phyloP scores from a whole-genome alignment of 1,140 invertebrate genomes.

The Zeugodacus cucurbitae region DNA sequence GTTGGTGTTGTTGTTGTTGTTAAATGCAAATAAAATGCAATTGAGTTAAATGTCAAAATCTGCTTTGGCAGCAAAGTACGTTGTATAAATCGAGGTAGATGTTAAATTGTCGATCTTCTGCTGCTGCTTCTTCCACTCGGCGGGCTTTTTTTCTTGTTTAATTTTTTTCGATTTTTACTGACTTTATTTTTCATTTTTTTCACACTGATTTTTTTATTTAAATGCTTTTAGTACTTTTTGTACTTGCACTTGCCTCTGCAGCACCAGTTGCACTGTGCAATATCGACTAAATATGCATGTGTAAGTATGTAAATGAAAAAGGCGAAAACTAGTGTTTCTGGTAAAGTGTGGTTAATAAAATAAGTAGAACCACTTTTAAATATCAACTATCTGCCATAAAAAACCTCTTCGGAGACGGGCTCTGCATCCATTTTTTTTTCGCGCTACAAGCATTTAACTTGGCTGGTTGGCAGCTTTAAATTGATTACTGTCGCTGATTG shows the following conservation, averaged over 20 bases:
- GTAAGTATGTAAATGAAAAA: background rate
- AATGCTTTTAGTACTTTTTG: background rate
- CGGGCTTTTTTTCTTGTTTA: background rate
- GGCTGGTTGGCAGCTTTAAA: slow-evolving; percentile 3
- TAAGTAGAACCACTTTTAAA: slow-evolving; percentile 21
- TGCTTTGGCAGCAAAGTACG: slow-evolving; percentile 12
- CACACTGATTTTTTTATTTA: background rate
- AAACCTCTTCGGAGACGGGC: background rate
- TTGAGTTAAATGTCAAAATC: slow-evolving; percentile 38
- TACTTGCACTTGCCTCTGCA: slow-evolving; percentile 7
- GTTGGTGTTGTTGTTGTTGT: background rate
- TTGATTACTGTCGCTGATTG: slow-evolving; percentile 7
- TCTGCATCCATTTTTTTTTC: background rate
- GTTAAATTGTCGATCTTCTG: slow-evolving; percentile 17
- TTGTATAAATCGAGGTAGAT: slow-evolving; percentile 22
- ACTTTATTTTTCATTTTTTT: background rate
- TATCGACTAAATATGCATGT: background rate
- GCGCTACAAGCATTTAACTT: background rate
- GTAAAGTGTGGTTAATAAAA: background rate
- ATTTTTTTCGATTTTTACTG: background rate
- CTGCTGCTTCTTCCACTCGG: background rate
- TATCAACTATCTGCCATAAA: background rate
- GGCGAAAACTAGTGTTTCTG: background rate
- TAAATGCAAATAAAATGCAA: slow-evolving; percentile 33
- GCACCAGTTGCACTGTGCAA: background rate